A percentile compares a stretch with the other conserved stretches of the same genome.
Evolutionary conservation across 2,797 vertebrate genomes (phyloP).

Genomic region (Neosalanx taihuensis): DNA sequence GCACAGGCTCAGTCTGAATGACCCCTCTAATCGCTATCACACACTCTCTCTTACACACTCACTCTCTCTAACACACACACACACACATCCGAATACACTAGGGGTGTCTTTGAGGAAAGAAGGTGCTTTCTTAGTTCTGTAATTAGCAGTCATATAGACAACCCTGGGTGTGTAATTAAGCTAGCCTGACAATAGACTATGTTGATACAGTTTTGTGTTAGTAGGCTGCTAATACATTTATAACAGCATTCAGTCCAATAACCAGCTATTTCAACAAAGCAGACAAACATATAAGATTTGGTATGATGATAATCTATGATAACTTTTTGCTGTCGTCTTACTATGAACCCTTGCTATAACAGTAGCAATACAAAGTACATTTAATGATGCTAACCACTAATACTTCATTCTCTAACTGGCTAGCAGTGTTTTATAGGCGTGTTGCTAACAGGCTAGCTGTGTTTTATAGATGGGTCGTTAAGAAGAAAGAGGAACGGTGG

Average conservation of each 20-base stretch:
- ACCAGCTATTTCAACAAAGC: no score
- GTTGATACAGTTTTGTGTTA: neutral
- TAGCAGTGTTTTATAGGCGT: constrained; percentile 43
- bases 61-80: constrained; percentile 41
- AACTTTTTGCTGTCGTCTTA: neutral
- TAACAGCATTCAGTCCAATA: neutral
- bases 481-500: constrained; percentile 15
- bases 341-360: constrained; percentile 13
- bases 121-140: constrained; percentile 17
- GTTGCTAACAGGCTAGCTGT: constrained; percentile 25
- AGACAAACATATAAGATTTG: neutral
- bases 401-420: constrained; percentile 32
- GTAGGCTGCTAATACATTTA: neutral
- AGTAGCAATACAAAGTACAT: constrained; percentile 22
- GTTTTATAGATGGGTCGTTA: constrained; percentile 40
- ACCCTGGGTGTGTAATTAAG: neutral
- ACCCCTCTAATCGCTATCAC: constrained; percentile 30
- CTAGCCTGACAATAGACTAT: neutral
- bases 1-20: constrained; percentile 46
- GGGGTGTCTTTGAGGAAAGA: constrained; percentile 24
- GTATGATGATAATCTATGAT: neutral
- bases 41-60: constrained; percentile 13
- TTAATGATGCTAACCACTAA: constrained; percentile 33
- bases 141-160: constrained; percentile 21
- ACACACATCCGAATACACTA: neutral